These are phyloP conservation scores for Drosophila meridionalis DNA, from an alignment of 2,888 invertebrate genomes.

Conservation along the genomic window DNA sequence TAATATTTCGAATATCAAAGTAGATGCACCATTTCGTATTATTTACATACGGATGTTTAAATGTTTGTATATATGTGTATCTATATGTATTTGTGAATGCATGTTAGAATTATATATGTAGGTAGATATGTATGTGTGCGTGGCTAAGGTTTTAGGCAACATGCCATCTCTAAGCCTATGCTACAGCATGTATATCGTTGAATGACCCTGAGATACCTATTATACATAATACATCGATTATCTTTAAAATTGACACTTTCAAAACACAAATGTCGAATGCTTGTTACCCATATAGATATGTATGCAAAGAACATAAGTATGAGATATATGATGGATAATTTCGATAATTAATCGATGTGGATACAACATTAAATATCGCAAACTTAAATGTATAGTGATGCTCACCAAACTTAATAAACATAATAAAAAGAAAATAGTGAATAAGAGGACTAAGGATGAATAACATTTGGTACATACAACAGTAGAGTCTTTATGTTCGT, in stretches of 20 bases:
- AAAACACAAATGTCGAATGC: background rate
- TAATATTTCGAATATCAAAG: background rate
- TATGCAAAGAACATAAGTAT: background rate
- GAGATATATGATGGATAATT: background rate
- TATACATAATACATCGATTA: background rate
- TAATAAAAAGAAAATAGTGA: background rate
- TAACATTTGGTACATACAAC: background rate
- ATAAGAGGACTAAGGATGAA: background rate
- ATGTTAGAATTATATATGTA: background rate
- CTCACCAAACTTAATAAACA: background rate
- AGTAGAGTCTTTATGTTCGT: background rate
- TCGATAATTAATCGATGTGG: background rate
- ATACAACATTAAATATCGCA: background rate
- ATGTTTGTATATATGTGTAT: background rate
- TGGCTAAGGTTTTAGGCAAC: background rate
- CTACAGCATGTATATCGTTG: background rate
- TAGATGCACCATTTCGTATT: slow-evolving; percentile 5
- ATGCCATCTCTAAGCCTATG: background rate
- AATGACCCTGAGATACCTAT: background rate
- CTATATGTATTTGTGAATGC: background rate
- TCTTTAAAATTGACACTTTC: background rate
- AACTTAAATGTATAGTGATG: background rate
- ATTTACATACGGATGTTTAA: slow-evolving; percentile 3
- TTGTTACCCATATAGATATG: background rate
- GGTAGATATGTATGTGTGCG: background rate